phyloP scores from a whole-genome alignment of 2,797 vertebrate species.

The Nasua narica region DNA sequence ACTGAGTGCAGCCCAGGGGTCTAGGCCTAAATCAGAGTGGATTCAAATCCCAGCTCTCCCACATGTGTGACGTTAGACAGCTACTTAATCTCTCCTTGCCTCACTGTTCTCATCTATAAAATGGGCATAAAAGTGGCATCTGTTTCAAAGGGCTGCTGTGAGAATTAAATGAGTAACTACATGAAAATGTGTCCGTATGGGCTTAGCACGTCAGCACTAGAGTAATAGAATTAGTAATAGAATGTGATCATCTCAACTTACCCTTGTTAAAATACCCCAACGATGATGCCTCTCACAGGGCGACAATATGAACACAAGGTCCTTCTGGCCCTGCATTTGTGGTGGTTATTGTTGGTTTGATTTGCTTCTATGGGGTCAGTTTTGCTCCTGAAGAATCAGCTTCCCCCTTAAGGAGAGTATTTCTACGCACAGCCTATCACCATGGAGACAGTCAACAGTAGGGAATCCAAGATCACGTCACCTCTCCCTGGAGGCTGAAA shows the following conservation, averaged over 20 bases:
- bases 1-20: neutral
- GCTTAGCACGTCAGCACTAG: neutral
- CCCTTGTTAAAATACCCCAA: neutral
- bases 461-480: neutral
- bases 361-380: neutral
- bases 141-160: neutral
- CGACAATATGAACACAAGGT: neutral
- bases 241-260: neutral
- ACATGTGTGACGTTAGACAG: neutral
- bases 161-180: neutral
- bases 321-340: neutral
- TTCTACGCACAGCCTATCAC: conserved; percentile 21
- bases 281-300: no score
- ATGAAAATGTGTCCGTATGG: neutral
- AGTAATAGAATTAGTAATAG: neutral
- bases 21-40: neutral
- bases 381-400: conserved; percentile 48
- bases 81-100: neutral
- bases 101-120: neutral
- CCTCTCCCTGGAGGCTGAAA: neutral
- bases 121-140: neutral
- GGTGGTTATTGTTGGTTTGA: neutral
- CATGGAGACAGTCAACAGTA: conserved; percentile 69
- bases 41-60: neutral
- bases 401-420: neutral